phyloP scores from a whole-genome alignment of 1,140 invertebrate genomes.

The Trissolcus basalis region DNA sequence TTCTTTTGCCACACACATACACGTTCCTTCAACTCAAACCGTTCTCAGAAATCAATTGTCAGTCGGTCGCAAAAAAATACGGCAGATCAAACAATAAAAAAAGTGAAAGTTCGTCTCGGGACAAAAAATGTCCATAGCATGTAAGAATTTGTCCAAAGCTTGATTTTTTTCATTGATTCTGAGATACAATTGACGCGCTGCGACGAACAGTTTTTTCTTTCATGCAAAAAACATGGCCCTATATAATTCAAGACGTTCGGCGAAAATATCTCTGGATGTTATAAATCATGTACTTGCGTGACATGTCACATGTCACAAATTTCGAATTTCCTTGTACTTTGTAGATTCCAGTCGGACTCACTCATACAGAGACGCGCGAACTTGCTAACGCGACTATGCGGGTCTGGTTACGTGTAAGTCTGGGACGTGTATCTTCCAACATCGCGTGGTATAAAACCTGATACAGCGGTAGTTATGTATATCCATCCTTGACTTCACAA shows the following conservation, averaged over 20 bases:
- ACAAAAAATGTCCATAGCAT: not conserved
- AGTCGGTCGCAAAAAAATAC: not conserved
- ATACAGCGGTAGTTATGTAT: conserved; percentile 68
- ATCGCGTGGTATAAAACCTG: conserved; percentile 69
- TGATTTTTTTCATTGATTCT: too few species aligned
- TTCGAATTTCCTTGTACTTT: conserved; percentile 46
- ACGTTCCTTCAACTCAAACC: conserved; percentile 2
- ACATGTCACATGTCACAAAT: conserved; percentile 55
- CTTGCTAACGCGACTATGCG: conserved; percentile 65
- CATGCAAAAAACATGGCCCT: too few species aligned
- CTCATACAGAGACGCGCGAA: conserved; percentile 28
- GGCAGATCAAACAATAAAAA: conserved; percentile 13
- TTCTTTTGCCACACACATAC: too few species aligned
- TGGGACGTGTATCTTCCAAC: conserved; percentile 61
- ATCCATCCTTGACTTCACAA: conserved; percentile 66
- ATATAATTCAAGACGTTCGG: not conserved
- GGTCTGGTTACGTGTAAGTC: conserved; percentile 71
- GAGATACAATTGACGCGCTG: too few species aligned
- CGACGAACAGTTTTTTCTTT: too few species aligned
- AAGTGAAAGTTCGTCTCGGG: conserved; percentile 16
- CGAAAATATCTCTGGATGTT: conserved; percentile 13
- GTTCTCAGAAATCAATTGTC: conserved; percentile 17
- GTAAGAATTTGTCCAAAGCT: too few species aligned
- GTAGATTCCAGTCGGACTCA: conserved; percentile 29
- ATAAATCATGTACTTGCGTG: conserved; percentile 44